A percentile compares a stretch with the other conserved stretches of the same genome.
Conservation (phyloP, 2,113 vertebrate species). For the Otis tarda region DNA sequence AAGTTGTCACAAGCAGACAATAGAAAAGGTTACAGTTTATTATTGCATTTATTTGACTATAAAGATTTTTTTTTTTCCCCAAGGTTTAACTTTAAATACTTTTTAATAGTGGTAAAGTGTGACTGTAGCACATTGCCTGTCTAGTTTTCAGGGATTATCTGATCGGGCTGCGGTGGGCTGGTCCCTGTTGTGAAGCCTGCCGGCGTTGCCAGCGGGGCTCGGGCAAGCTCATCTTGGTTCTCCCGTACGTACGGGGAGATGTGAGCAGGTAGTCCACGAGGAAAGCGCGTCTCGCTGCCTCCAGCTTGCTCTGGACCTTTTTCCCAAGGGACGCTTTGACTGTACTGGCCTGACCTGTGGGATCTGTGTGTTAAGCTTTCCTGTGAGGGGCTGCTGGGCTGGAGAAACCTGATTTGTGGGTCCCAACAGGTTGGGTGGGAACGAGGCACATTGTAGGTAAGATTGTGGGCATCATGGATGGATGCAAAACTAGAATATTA, state of each 20-base stretch:
- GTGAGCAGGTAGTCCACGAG: background rate
- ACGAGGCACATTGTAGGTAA: rapidly evolving
- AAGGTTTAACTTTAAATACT: background rate
- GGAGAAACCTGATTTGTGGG: background rate
- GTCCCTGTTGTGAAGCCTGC: background rate
- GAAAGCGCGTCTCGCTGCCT: background rate
- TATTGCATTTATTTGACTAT: background rate
- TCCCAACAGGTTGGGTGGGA: background rate
- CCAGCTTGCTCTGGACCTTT: background rate
- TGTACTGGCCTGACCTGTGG: background rate
- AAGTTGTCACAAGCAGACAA: background rate
- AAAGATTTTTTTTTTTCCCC: background rate
- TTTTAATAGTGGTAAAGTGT: background rate
- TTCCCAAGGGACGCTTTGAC: background rate
- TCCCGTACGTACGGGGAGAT: background rate
- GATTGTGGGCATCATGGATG: background rate
- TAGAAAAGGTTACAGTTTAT: background rate
- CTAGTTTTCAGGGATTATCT: background rate
- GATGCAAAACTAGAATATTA: rapidly evolving
- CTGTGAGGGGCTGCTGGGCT: rapidly evolving
- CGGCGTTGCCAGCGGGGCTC: rapidly evolving
- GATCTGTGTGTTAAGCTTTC: background rate
- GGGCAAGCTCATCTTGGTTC: no score
- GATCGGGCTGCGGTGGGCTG: background rate
- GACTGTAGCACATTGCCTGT: background rate